Conservation (phyloP, 2,888 invertebrate genomes). For the Caradrina kadenii region DNA sequence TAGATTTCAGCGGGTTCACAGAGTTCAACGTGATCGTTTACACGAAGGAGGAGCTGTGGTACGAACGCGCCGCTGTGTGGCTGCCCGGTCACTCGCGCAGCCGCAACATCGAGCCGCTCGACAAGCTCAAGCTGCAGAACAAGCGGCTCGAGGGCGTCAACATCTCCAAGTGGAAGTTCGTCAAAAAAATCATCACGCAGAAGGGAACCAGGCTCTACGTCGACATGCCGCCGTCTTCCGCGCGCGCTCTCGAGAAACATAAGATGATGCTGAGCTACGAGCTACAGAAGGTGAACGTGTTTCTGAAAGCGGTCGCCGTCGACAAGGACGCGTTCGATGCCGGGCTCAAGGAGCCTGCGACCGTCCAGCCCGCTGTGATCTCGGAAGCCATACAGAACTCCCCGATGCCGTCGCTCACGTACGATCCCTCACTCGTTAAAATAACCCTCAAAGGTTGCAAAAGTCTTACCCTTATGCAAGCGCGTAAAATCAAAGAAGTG, state of each 20-base stretch:
- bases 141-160: slow-evolving; percentile 74
- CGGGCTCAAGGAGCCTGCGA: slow-evolving; percentile 74
- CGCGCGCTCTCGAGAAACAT: slow-evolving; percentile 78
- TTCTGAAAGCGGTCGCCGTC: slow-evolving; percentile 81
- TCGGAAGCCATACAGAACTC: slow-evolving; percentile 66
- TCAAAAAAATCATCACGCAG: slow-evolving; percentile 78
- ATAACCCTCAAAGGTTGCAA: slow-evolving; percentile 78
- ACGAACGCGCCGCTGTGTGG: slow-evolving; percentile 85
- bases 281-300: slow-evolving; percentile 84
- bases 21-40: slow-evolving; percentile 81
- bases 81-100: slow-evolving; percentile 82
- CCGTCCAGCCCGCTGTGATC: slow-evolving; percentile 62
- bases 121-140: slow-evolving; percentile 83
- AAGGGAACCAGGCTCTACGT: slow-evolving; percentile 85
- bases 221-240: slow-evolving; percentile 84
- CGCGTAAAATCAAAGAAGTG: slow-evolving; percentile 81
- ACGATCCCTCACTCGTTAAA: slow-evolving; percentile 74
- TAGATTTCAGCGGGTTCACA: slow-evolving; percentile 78
- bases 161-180: slow-evolving; percentile 84
- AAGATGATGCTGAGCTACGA: slow-evolving; percentile 85
- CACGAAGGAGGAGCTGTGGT: slow-evolving; percentile 84
- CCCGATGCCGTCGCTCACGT: slow-evolving; percentile 76
- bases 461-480: slow-evolving; percentile 68
- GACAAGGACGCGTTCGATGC: slow-evolving; percentile 83
- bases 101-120: slow-evolving; percentile 77